These are phyloP conservation scores for Polypedilum pembai DNA, from an alignment of 1,140 invertebrate species.

Conservation along the genomic window DNA sequence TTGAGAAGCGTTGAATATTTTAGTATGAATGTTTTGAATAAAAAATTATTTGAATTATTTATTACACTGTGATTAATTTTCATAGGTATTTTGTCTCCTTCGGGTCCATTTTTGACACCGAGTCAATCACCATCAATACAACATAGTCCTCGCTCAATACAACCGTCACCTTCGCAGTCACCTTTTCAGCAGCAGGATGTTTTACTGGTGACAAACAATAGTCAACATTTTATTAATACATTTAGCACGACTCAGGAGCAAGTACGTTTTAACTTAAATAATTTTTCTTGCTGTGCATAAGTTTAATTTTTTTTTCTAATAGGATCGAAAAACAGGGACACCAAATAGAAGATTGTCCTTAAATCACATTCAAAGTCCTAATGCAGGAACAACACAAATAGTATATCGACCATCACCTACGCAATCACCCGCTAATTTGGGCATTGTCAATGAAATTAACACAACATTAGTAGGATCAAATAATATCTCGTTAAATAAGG, in stretches of 20 bases:
- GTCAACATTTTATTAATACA: slow-evolving; percentile 34
- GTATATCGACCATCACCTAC: slow-evolving; percentile 44
- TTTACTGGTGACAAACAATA: slow-evolving; percentile 43
- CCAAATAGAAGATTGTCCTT: slow-evolving; percentile 43
- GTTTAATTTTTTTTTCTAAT: not conserved
- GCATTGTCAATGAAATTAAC: slow-evolving; percentile 43
- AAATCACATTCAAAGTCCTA: slow-evolving; percentile 40
- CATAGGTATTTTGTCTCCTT: slow-evolving; percentile 45
- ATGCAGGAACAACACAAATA: slow-evolving; percentile 40
- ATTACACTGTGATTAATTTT: slow-evolving; percentile 16
- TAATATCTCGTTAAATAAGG: slow-evolving; percentile 44
- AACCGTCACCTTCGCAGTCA: slow-evolving; percentile 43
- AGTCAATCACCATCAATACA: slow-evolving; percentile 45
- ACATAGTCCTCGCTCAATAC: slow-evolving; percentile 44
- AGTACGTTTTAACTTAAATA: slow-evolving; percentile 33
- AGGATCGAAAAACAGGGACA: slow-evolving; percentile 44
- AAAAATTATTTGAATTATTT: no score
- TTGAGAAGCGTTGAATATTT: no score
- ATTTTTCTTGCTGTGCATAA: no score
- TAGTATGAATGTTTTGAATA: no score
- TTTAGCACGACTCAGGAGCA: slow-evolving; percentile 40
- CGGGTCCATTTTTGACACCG: slow-evolving; percentile 45
- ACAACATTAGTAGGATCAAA: slow-evolving; percentile 43
- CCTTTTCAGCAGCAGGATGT: slow-evolving; percentile 44
- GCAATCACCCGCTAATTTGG: slow-evolving; percentile 42